phyloP scores from a whole-genome alignment of 2,113 vertebrate species.

The Echinops telfairi region DNA sequence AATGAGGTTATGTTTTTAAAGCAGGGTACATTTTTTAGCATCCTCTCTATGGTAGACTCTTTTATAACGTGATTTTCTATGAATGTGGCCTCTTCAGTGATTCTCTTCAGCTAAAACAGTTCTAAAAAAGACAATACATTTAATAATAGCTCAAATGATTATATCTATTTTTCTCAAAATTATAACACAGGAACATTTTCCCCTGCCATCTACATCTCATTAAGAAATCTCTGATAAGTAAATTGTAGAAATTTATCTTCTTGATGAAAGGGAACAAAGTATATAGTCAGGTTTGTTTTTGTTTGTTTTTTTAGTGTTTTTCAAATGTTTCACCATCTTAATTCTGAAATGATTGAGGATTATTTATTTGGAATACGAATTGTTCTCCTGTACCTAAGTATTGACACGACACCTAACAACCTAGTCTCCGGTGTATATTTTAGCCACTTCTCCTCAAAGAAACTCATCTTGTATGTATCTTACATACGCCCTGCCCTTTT shows the following conservation, averaged over 20 bases:
- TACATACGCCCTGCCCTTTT: not conserved
- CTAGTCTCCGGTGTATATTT: not conserved
- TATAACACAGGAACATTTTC: conserved; percentile 17
- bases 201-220: not conserved
- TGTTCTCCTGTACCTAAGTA: no score
- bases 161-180: conserved; percentile 50
- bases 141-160: conserved; percentile 47
- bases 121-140: conserved; percentile 49
- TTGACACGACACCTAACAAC: not conserved
- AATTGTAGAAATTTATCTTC: conserved; percentile 24
- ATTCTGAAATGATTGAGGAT: not conserved
- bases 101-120: conserved; percentile 23
- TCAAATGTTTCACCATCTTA: not conserved
- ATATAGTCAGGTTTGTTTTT: not conserved
- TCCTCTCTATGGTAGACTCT: not conserved
- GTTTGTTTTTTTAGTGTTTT: conserved; percentile 20
- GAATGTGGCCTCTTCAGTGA: not conserved
- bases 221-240: conserved; percentile 47
- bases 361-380: conserved; percentile 7
- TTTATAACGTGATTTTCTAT: conserved; percentile 30
- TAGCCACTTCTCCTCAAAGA: not conserved
- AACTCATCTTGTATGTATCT: not conserved
- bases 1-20: conserved; percentile 49
- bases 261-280: conserved; percentile 1
- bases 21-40: conserved; percentile 37